These are phyloP conservation scores for Brachynemurus nebulosus DNA, from an alignment of 2,888 invertebrate species.

Conservation along the genomic window DNA sequence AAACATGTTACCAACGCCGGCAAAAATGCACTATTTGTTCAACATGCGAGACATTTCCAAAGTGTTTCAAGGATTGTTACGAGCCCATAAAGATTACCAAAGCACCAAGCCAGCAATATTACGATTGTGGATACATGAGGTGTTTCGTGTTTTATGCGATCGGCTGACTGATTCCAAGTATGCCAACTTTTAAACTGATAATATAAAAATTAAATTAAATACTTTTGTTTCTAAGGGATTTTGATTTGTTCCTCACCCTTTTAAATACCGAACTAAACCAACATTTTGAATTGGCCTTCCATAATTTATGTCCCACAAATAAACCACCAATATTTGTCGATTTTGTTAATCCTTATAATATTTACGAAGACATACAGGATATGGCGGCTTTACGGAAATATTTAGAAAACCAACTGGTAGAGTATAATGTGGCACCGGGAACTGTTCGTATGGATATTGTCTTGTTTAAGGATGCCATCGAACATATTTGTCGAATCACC, in stretches of 20 bases:
- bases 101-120: constrained; percentile 55
- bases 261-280: constrained; percentile 62
- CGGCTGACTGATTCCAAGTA: constrained; percentile 64
- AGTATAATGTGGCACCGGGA: constrained; percentile 69
- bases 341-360: constrained; percentile 61
- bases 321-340: constrained; percentile 60
- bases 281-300: constrained; percentile 67
- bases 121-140: constrained; percentile 77
- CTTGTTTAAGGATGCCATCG: constrained; percentile 74
- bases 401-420: constrained; percentile 45
- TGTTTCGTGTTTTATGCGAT: constrained; percentile 71
- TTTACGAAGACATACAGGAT: constrained; percentile 69
- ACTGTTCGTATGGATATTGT: constrained; percentile 69
- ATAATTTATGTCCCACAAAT: constrained; percentile 60
- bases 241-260: constrained; percentile 58
- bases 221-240: constrained; percentile 40
- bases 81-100: constrained; percentile 64
- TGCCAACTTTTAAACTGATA: constrained; percentile 19
- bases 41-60: constrained; percentile 80
- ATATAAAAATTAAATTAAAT: not conserved
- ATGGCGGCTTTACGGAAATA: constrained; percentile 40
- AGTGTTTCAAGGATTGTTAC: constrained; percentile 67
- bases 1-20: constrained; percentile 74
- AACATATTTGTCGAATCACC: constrained; percentile 70
- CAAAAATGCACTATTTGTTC: constrained; percentile 82